Percentiles rank a stretch among this genome's conserved stretches.
These are phyloP conservation scores for Leiothrix lutea DNA, from an alignment of 2,113 vertebrate genomes.

Conservation along the genomic window DNA sequence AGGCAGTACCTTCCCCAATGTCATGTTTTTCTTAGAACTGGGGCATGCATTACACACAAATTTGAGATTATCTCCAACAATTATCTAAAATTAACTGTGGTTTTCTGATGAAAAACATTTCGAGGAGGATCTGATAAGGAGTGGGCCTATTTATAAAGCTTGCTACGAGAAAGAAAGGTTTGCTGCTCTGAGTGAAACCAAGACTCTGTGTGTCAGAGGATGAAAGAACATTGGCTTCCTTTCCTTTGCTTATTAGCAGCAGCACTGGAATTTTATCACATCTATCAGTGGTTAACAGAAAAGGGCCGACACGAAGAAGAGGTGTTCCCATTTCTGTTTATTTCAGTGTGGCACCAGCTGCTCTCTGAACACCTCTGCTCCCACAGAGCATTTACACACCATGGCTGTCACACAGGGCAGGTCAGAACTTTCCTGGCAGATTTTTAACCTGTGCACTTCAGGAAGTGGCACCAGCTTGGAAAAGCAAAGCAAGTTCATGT, in stretches of 20 bases:
- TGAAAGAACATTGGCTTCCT: not conserved
- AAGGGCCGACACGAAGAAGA: not conserved
- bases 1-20: constrained; percentile 41
- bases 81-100: constrained; percentile 83
- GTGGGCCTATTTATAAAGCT: constrained; percentile 70
- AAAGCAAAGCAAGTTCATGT: not conserved
- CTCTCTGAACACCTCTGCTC: not conserved
- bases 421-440: not conserved
- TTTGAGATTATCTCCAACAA: constrained; percentile 77
- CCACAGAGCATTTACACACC: not conserved
- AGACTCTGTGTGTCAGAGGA: not conserved
- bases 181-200: not conserved
- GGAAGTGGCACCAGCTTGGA: not conserved
- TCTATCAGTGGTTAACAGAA: constrained; percentile 20
- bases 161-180: constrained; percentile 10
- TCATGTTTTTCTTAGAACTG: constrained; percentile 74
- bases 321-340: not conserved
- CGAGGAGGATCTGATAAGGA: constrained; percentile 75
- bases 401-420: accelerated
- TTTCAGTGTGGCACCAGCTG: not conserved
- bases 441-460: not conserved
- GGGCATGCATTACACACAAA: constrained; percentile 68
- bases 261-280: not conserved
- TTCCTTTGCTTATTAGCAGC: constrained; percentile 12
- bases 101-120: constrained; percentile 82